Percentiles rank a stretch among this genome's conserved stretches.
Conservation (phyloP, 2,113 vertebrate genomes). For the Machaerirhynchus nigripectus region DNA sequence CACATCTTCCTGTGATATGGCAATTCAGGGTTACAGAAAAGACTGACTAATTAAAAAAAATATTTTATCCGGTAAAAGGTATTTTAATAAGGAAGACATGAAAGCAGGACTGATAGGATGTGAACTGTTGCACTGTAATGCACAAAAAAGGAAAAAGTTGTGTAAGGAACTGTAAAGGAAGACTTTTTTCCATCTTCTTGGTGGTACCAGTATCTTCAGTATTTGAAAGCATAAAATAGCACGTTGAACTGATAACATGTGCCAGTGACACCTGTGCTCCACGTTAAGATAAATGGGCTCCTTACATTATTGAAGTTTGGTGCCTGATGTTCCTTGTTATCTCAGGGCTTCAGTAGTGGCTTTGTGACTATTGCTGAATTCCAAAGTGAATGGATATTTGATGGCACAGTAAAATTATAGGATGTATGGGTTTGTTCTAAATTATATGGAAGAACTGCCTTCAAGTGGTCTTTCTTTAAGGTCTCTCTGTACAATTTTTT, state of each 20-base stretch:
- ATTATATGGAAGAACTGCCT: neutral
- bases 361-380: neutral
- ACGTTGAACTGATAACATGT: neutral
- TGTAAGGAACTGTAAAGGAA: neutral
- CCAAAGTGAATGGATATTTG: neutral
- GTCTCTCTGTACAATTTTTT: neutral
- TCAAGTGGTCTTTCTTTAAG: neutral
- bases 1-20: neutral
- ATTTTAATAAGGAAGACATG: neutral
- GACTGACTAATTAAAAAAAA: neutral
- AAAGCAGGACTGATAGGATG: neutral
- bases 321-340: neutral
- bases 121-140: neutral
- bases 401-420: neutral
- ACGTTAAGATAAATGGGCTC: neutral
- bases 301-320: neutral
- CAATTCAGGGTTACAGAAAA: neutral
- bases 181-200: neutral
- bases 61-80: neutral
- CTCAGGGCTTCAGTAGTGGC: neutral
- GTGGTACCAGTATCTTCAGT: neutral
- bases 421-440: neutral
- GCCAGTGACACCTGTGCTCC: neutral
- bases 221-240: neutral
- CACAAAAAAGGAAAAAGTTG: neutral